Evolutionary conservation across 2,888 invertebrate species (phyloP).

Genomic region (Diarsia brunnea): DNA sequence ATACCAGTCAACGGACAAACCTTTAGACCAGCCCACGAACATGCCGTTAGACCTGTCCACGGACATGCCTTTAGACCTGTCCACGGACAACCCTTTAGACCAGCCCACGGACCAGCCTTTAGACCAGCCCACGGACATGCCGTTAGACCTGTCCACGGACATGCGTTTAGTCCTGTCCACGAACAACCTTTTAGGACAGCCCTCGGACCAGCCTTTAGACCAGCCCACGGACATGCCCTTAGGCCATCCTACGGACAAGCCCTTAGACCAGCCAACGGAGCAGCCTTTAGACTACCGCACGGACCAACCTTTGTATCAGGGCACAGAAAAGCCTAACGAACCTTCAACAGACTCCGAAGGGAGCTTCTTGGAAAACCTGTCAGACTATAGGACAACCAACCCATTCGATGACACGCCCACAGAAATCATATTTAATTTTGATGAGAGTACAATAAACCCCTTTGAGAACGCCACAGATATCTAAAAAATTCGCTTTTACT

Average conservation of each 20-base stretch:
- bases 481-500: neutral
- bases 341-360: neutral
- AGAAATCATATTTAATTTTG: neutral
- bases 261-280: neutral
- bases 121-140: neutral
- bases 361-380: neutral
- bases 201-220: neutral
- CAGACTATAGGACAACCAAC: conserved; percentile 9
- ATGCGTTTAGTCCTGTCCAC: neutral
- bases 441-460: neutral
- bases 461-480: conserved; percentile 7
- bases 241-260: neutral
- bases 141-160: neutral
- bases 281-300: neutral
- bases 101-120: neutral
- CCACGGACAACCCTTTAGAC: neutral
- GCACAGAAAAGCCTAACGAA: neutral
- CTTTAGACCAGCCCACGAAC: neutral
- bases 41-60: neutral
- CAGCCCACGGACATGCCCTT: neutral
- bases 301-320: neutral
- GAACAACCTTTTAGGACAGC: neutral
- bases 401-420: neutral
- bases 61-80: neutral
- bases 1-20: too few relatives aligned